Evolutionary conservation across 2,888 invertebrate species (phyloP), one percentile per base, ranked within the genome.

Genomic region (Octodonta nipae): DNA sequence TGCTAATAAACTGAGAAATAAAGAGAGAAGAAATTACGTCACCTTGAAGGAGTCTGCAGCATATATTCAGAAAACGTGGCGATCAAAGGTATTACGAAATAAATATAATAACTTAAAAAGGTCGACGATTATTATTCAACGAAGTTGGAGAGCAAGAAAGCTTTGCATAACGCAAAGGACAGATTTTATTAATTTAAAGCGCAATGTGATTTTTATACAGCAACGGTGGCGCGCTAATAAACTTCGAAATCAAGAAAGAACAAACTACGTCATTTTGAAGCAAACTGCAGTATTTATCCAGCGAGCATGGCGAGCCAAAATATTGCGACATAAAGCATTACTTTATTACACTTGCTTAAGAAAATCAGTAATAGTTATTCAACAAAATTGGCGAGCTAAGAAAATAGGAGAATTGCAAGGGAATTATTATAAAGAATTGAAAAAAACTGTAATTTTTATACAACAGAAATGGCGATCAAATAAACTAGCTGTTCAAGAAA

Each of bases 201-300:
- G 38, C 52, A 59, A 14, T 58, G 59, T 27, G 41, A 52, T 3
- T 44, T 48, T 15, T 70, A 60, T 43, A 40, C 51, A 7, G 45
- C 43, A 13, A 15, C 16, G 10, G 8, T 30, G 13, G 13, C 30
- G 30, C 25, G 11, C 38, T 5, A 52, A 50, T 46, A 44, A 35
- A 30, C 30, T 32, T 5, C 8, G 26, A 4, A 8, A 13, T 8
- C 4, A 26, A 3, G 14, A 15, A 28, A 11, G 7, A 15, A 13
- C 28, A 8, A 5, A 11, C 15, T 12, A 12, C 8, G 13, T 2
- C 15, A 28, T 13, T n/a, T 15, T 36, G 13, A 26, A 15, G 16
- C 10, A 13, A 10, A 33, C 36, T 6, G 16, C 28, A 1, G n/a
- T 30, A 16, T 2, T 25, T 8, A 11, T 34, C 8, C 34, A 34